Conservation (phyloP, 2,113 vertebrate genomes). For the Poicephalus meyeri region DNA sequence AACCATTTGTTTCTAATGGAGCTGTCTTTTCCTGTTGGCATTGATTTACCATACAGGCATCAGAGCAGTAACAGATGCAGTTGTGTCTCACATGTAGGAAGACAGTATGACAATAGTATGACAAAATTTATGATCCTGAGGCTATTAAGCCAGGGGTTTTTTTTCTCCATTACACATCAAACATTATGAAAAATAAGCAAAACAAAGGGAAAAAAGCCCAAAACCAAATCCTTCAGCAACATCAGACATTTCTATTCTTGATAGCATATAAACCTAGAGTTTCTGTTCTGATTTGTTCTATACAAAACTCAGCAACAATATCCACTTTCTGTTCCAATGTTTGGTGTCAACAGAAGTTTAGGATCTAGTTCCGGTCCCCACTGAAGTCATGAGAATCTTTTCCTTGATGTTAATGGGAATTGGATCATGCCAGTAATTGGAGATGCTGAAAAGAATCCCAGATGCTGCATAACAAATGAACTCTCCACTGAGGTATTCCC, state of each 20-base stretch:
- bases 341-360: conserved; percentile 35
- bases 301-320: neutral
- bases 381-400: conserved; percentile 59
- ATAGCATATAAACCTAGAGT: neutral
- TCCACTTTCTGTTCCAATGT: conserved; percentile 9
- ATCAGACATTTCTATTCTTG: neutral
- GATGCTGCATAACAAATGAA: conserved; percentile 60
- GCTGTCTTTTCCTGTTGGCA: conserved; percentile 16
- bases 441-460: conserved; percentile 51
- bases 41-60: neutral
- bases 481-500: conserved; percentile 50
- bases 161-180: neutral
- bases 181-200: neutral
- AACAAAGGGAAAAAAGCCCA: neutral
- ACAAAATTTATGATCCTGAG: neutral
- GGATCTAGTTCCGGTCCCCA: conserved; percentile 11
- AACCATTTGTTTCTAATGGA: conserved; percentile 27
- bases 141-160: neutral
- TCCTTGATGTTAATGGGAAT: conserved; percentile 42
- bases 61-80: neutral
- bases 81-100: neutral
- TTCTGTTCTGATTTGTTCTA: neutral
- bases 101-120: neutral
- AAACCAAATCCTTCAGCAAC: neutral
- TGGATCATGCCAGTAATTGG: conserved; percentile 48